Base-by-base conservation (phyloP, 2,888 invertebrate species). In the Drosophila bunnanda region DNA sequence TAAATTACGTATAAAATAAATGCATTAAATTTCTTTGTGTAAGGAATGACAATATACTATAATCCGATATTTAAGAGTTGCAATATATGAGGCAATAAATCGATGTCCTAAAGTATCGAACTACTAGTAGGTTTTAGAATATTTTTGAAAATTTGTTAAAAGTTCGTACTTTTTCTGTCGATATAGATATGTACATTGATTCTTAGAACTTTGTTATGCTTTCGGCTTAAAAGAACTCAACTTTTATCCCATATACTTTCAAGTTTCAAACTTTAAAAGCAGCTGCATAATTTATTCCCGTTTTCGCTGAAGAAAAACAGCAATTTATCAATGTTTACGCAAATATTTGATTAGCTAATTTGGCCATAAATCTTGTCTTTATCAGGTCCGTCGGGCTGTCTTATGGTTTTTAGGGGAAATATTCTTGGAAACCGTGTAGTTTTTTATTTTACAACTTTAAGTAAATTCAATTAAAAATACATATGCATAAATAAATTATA, bases 261-360 rank as follows among this genome's bases (percentile, higher is more conserved):
- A 15, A 52, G 32, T 52, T 52, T 15, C 10, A 32, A 32, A 52
- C 50, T 52, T 52, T 34, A 52, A 34, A 50, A 34, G 20, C 32
- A 34, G 32, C 50, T 22, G 20, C 32, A 52, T 52, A 15, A 52
- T 52, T 34, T 34, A 52, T 52, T 52, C 15, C 20, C 32, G 15
- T 34, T 34, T 52, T 52, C 10, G 54, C 17, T 25, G 8, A 39
- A 28, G 41, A 54, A 43, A 52, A 52, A 52, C 50, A 54, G 54
- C 54, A 39, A 39, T 54, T 54, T 54, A 54, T 36, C 39, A 39
- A 39, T 54, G 41, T 43, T 54, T 41, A 36, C 36, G 36, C 43
- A 54, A 54, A 54, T 39, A 36, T 54, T 54, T 54, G 41, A 54
- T 54, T 43, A 36, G 36, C 54, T 54, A 54, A 54, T 54, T 54